Conservation (phyloP, 2,797 vertebrate species). For the Pelodytes ibericus region DNA sequence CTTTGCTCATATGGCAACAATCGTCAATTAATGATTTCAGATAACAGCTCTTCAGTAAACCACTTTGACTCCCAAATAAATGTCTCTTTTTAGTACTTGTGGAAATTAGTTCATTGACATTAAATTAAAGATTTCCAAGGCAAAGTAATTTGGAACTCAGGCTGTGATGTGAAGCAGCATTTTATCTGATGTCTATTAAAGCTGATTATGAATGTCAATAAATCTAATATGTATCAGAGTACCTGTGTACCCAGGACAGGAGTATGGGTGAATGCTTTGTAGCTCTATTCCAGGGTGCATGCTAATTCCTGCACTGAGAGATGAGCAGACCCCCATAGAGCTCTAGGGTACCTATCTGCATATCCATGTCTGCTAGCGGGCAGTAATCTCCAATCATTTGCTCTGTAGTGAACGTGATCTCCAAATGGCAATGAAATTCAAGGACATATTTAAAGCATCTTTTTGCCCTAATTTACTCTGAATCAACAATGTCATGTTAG, state of each 20-base stretch:
- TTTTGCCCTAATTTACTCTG: conserved; percentile 7
- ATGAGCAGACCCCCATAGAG: neutral
- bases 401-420: conserved; percentile 20
- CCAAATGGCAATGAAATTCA: conserved; percentile 5
- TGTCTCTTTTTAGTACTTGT: neutral
- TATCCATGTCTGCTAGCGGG: conserved; percentile 25
- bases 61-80: conserved; percentile 4
- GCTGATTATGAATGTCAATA: conserved; percentile 24
- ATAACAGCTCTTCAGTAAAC: conserved; percentile 2
- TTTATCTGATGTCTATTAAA: conserved; percentile 34
- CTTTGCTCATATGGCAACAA: too few relatives aligned
- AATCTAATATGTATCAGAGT: conserved; percentile 6
- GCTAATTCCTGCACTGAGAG: conserved; percentile 29
- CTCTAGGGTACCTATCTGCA: conserved; percentile 27
- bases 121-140: conserved; percentile 17
- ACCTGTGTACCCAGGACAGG: conserved; percentile 12
- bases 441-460: conserved; percentile 28
- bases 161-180: conserved; percentile 5
- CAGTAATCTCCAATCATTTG: conserved; percentile 34
- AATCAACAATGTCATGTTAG: conserved; percentile 2
- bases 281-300: conserved; percentile 41
- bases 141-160: conserved; percentile 13
- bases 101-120: conserved; percentile 28
- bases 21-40: neutral
- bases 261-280: conserved; percentile 25